phyloP scores from a whole-genome alignment of 2,888 invertebrate genomes.

The Serripes groenlandicus region DNA sequence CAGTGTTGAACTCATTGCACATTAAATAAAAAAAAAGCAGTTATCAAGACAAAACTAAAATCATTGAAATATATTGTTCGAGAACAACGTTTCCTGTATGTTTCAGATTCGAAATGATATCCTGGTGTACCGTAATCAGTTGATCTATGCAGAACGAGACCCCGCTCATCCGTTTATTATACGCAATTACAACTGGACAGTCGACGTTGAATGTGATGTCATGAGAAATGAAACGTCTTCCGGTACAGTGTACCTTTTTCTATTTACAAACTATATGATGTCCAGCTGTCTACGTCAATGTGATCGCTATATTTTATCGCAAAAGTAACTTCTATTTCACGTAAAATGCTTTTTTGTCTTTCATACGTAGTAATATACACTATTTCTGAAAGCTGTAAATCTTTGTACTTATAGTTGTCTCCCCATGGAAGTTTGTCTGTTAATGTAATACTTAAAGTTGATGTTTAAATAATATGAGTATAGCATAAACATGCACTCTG shows the following conservation, averaged over 20 bases:
- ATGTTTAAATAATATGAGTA: no score
- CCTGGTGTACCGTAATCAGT: conserved; percentile 53
- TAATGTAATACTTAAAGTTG: no score
- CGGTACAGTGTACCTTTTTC: conserved; percentile 21
- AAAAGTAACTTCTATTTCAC: no score
- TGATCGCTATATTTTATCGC: neutral
- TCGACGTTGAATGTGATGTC: conserved; percentile 57
- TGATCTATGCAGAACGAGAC: conserved; percentile 66
- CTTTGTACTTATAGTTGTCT: no score
- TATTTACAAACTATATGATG: neutral
- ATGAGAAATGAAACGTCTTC: conserved; percentile 32
- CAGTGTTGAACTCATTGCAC: neutral
- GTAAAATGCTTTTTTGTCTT: neutral
- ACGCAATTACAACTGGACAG: conserved; percentile 48
- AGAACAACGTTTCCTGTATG: no score
- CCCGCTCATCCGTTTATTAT: conserved; percentile 49
- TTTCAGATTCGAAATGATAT: conserved; percentile 34
- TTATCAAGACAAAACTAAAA: neutral
- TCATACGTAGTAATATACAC: no score
- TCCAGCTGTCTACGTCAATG: neutral
- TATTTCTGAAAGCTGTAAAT: no score
- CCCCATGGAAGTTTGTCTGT: no score
- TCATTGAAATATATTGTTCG: no score
- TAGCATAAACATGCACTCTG: no score
- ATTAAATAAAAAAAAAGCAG: neutral